phyloP scores from a whole-genome alignment of 1,140 invertebrate species.

The Hyposmocoma kahamanoa region DNA sequence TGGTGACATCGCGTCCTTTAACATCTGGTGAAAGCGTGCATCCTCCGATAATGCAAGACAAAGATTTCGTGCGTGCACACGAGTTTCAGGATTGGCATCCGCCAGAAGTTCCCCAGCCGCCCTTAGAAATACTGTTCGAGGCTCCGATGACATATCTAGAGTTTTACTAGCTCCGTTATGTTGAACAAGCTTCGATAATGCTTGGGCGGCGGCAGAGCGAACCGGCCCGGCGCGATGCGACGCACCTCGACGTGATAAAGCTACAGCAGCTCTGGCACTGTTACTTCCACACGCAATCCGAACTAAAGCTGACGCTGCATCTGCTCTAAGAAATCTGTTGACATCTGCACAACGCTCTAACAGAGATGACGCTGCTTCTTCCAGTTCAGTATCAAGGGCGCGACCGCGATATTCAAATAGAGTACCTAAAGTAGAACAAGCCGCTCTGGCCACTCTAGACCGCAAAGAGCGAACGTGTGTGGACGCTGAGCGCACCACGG shows the following conservation, averaged over 20 bases:
- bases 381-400: constrained; percentile 89
- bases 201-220: constrained; percentile 84
- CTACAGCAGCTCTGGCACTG: constrained; percentile 57
- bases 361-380: constrained; percentile 86
- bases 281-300: constrained; percentile 82
- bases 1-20: constrained; percentile 78
- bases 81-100: constrained; percentile 90
- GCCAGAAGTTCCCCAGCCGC: constrained; percentile 87
- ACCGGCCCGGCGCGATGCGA: constrained; percentile 92
- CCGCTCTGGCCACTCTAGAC: constrained; percentile 91
- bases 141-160: constrained; percentile 84
- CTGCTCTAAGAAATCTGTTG: constrained; percentile 91
- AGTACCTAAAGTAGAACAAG: constrained; percentile 86
- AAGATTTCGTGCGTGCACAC: constrained; percentile 81
- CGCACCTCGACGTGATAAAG: constrained; percentile 72
- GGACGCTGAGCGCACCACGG: constrained; percentile 80
- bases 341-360: constrained; percentile 93
- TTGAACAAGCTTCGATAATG: constrained; percentile 81
- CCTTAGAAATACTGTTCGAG: constrained; percentile 85
- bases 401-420: constrained; percentile 83
- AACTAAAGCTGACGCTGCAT: constrained; percentile 88
- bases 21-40: constrained; percentile 76
- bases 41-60: constrained; percentile 78
- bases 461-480: constrained; percentile 89
- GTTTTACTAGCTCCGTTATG: constrained; percentile 83